These are phyloP conservation scores for Eulemur rubriventer DNA, from an alignment of 2,797 vertebrate genomes.

Conservation along the genomic window DNA sequence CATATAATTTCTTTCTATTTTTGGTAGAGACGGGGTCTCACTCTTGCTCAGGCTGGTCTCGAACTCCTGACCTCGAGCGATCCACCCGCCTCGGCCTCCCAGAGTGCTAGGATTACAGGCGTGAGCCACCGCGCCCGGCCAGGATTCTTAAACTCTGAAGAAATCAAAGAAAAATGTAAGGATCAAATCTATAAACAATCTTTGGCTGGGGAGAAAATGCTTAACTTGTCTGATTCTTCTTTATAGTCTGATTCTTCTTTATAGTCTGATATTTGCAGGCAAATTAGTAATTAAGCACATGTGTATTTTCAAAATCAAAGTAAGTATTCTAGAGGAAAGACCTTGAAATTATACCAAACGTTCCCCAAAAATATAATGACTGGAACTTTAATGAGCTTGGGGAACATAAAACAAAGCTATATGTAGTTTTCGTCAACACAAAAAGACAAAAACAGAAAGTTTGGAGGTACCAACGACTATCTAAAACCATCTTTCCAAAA, in stretches of 20 bases:
- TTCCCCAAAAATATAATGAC: background rate
- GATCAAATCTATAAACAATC: background rate
- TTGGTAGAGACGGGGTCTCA: too few species aligned
- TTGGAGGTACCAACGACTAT: background rate
- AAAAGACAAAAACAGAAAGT: background rate
- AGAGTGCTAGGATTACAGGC: too few species aligned
- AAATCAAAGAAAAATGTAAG: background rate
- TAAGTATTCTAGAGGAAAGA: background rate
- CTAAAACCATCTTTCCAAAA: background rate
- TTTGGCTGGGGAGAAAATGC: background rate
- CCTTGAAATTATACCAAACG: background rate
- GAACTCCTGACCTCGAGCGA: too few species aligned
- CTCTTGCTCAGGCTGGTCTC: too few species aligned
- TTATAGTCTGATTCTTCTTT: background rate
- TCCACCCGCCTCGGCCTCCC: too few species aligned
- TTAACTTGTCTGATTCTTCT: background rate
- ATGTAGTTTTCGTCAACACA: background rate
- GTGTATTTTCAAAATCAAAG: constrained; percentile 3
- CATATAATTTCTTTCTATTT: too few species aligned
- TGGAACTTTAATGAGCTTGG: background rate
- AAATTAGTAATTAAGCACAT: constrained; percentile 16
- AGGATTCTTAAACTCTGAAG: background rate
- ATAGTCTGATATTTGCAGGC: background rate
- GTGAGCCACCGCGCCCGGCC: too few species aligned
- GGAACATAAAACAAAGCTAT: background rate